Evolutionary conservation across 1,140 invertebrate genomes (phyloP).

Genomic region (Aporrectodea caliginosa): DNA sequence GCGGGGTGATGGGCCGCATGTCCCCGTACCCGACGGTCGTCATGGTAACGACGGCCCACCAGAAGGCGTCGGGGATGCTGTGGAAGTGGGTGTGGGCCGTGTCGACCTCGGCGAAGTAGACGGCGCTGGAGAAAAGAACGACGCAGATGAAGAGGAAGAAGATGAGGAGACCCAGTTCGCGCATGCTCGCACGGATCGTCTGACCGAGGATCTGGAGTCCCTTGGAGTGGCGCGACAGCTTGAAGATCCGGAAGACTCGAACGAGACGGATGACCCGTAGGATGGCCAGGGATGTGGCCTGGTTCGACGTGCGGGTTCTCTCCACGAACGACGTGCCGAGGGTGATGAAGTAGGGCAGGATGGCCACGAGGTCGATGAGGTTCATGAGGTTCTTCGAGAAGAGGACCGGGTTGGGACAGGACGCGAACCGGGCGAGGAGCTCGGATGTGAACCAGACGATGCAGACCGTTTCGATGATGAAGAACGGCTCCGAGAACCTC

Average conservation of each 20-base stretch:
- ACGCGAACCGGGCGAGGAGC: constrained; percentile 42
- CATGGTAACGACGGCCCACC: constrained; percentile 86
- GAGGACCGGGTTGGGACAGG: constrained; percentile 50
- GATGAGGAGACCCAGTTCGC: constrained; percentile 98
- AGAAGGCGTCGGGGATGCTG: constrained; percentile 73
- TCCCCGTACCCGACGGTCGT: constrained; percentile 96
- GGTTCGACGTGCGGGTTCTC: constrained; percentile 50
- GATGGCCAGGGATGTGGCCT: constrained; percentile 51
- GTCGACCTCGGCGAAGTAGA: constrained; percentile 97
- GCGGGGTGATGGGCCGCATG: constrained; percentile 93
- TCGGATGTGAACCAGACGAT: constrained; percentile 55
- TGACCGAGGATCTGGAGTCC: constrained; percentile 61
- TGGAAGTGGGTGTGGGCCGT: constrained; percentile 92
- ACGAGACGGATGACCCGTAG: constrained; percentile 56
- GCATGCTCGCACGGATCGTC: constrained; percentile 98
- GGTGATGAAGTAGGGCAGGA: constrained; percentile 99
- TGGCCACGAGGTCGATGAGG: constrained; percentile 94
- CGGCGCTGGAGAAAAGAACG: constrained; percentile 94
- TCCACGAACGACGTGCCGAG: constrained; percentile 61
- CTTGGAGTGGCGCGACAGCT: constrained; percentile 57
- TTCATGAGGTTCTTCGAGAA: constrained; percentile 82
- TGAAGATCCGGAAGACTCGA: constrained; percentile 57
- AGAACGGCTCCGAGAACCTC: constrained; percentile 8
- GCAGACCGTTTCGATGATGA: constrained; percentile 20
- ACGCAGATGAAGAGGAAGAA: constrained; percentile 97